Percentiles rank a stretch among this genome's conserved stretches.
These are phyloP conservation scores for Scaptodrosophila latifasciaeformis DNA, from an alignment of 2,888 invertebrate species.

Conservation along the genomic window DNA sequence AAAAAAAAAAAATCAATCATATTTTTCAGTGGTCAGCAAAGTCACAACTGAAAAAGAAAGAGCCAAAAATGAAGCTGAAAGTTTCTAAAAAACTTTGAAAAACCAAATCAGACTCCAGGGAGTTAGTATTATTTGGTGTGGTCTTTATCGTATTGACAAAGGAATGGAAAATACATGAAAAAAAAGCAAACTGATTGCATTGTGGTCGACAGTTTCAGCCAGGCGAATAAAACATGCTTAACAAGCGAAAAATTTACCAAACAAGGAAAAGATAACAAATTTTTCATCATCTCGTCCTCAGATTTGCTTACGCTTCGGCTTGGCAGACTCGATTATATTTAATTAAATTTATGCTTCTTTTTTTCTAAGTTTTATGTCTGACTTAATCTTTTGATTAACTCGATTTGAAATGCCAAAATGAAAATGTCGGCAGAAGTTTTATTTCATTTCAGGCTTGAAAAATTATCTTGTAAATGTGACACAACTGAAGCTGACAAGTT, in stretches of 20 bases:
- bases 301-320: slow-evolving; percentile 7
- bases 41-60: no score
- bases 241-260: slow-evolving; percentile 46
- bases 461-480: not conserved
- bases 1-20: no score
- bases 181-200: slow-evolving; percentile 40
- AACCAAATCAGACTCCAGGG: no score
- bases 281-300: not conserved
- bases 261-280: slow-evolving; percentile 29
- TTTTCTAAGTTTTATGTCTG: slow-evolving; percentile 24
- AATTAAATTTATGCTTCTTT: slow-evolving; percentile 42
- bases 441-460: no score
- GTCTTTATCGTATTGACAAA: no score
- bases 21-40: no score
- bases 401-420: not conserved
- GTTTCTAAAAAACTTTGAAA: no score
- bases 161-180: not conserved
- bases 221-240: slow-evolving; percentile 53
- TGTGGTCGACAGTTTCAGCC: slow-evolving; percentile 48
- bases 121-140: no score
- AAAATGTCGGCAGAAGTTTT: no score
- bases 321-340: slow-evolving; percentile 29
- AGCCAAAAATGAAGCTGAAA: no score
- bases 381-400: slow-evolving; percentile 40
- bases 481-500: slow-evolving; percentile 39